Conservation (phyloP, 2,113 vertebrate genomes). For the Paratilapia polleni region DNA sequence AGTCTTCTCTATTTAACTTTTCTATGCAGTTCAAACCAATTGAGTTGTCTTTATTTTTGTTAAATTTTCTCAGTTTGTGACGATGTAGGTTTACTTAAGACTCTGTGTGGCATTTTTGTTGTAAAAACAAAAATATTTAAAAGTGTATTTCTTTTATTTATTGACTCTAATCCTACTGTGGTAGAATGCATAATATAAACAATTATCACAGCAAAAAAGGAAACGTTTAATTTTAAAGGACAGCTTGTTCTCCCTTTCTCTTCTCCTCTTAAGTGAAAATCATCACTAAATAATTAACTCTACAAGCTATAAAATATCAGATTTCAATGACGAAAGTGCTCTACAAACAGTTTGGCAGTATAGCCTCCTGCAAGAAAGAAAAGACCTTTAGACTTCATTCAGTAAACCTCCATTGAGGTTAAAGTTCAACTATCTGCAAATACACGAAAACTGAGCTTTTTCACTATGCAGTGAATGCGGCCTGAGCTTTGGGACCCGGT, state of each 20-base stretch:
- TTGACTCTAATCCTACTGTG: neutral
- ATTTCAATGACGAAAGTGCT: neutral
- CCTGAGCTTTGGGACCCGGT: neutral
- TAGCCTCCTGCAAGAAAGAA: neutral
- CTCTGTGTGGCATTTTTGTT: no score
- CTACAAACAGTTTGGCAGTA: neutral
- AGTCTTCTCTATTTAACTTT: neutral
- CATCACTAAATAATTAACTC: neutral
- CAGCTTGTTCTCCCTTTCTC: neutral
- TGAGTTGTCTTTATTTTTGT: neutral
- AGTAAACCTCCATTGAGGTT: neutral
- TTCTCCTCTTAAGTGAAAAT: neutral
- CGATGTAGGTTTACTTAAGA: no score
- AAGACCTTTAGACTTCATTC: neutral
- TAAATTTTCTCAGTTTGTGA: neutral
- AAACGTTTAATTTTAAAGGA: neutral
- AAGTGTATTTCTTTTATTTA: neutral
- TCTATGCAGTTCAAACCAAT: neutral
- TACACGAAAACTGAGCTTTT: neutral
- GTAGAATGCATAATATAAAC: neutral
- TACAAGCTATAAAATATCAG: neutral
- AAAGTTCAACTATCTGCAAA: neutral
- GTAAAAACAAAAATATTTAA: neutral
- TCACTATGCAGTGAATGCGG: neutral
- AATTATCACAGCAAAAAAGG: neutral